A percentile compares a stretch with the other conserved stretches of the same genome.
Conservation (phyloP, 1,140 invertebrate genomes). For the Pseudomyrmex dendroicus region DNA sequence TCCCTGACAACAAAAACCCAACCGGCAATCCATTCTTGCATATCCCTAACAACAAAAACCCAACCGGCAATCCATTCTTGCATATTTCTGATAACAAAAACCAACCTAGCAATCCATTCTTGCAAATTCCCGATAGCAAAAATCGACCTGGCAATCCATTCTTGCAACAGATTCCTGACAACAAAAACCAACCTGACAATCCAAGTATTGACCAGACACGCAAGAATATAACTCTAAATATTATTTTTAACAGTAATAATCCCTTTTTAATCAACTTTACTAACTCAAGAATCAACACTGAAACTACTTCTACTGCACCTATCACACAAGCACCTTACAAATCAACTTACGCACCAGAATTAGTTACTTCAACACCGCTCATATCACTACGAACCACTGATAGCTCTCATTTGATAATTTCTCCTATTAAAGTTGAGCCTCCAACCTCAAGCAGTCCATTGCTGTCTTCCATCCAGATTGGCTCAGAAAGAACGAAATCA, state of each 20-base stretch:
- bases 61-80: neutral
- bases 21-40: neutral
- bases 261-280: conserved; percentile 7
- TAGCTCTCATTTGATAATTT: neutral
- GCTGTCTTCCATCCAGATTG: neutral
- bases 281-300: neutral
- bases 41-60: no score
- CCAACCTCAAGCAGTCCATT: neutral
- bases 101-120: neutral
- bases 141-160: no score
- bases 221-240: no score
- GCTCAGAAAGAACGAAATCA: conserved; percentile 36
- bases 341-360: neutral
- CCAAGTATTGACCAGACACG: no score
- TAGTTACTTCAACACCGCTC: neutral
- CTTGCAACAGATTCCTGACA: no score
- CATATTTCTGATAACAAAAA: no score
- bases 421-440: conserved; percentile 10
- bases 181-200: no score
- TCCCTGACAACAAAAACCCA: neutral
- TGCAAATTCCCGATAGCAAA: no score
- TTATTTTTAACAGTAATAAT: conserved; percentile 8
- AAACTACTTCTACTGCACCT: neutral
- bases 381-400: neutral
- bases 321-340: neutral